Evolutionary conservation across 2,113 vertebrate species (phyloP).

Genomic region (Hyaena hyaena): DNA sequence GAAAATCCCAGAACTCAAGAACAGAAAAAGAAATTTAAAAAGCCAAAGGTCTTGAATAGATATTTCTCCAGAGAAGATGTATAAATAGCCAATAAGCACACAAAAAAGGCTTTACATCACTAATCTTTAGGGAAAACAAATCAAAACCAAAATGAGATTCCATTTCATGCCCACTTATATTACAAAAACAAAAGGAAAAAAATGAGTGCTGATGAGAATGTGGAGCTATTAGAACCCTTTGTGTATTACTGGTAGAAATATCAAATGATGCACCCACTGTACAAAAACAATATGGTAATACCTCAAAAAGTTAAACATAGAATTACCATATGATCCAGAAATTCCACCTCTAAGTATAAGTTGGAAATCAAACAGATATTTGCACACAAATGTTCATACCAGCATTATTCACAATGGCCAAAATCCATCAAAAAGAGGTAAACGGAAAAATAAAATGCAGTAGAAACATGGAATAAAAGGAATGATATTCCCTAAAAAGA

Average conservation of each 20-base stretch:
- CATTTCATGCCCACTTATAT: background rate
- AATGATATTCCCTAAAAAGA: background rate
- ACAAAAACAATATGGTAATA: background rate
- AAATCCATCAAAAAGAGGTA: background rate
- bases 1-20: background rate
- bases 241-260: background rate
- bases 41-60: background rate
- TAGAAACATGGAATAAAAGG: background rate
- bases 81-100: background rate
- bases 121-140: conserved; percentile 5
- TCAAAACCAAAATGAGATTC: background rate
- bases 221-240: background rate
- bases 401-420: background rate
- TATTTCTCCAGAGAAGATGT: background rate
- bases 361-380: background rate
- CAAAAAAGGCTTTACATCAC: background rate
- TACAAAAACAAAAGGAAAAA: background rate
- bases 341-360: background rate
- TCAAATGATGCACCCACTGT: background rate
- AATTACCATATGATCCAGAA: background rate
- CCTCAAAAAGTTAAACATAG: background rate
- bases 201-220: background rate
- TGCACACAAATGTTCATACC: background rate
- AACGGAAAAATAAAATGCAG: background rate
- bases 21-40: background rate